phyloP scores from a whole-genome alignment of 2,113 vertebrate species.

The Saiga tatarica region DNA sequence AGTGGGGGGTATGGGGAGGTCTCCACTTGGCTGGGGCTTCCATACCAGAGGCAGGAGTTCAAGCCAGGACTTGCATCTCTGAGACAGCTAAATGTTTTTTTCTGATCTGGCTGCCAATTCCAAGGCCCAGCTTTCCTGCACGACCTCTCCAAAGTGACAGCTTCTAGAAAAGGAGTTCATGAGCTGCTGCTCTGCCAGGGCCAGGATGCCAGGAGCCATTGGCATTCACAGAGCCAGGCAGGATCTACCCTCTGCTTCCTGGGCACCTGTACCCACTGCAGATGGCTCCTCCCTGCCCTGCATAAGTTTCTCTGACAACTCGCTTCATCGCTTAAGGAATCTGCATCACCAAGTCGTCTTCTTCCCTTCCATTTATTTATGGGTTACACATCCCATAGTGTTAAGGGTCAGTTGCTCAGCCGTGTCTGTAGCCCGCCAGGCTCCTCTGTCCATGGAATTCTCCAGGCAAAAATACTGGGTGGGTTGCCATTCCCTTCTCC shows the following conservation, averaged over 20 bases:
- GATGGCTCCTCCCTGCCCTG: background rate
- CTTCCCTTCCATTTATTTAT: background rate
- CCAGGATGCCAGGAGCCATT: background rate
- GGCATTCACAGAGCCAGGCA: background rate
- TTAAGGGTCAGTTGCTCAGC: background rate
- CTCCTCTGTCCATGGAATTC: background rate
- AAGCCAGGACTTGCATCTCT: background rate
- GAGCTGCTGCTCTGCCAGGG: background rate
- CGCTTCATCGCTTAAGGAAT: background rate
- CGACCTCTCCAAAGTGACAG: background rate
- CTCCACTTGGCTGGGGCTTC: background rate
- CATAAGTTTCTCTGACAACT: background rate
- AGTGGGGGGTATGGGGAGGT: background rate
- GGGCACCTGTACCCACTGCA: background rate
- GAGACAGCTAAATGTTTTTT: background rate
- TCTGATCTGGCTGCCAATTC: background rate
- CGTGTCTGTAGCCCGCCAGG: background rate
- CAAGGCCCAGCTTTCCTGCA: background rate
- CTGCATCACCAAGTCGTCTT: background rate
- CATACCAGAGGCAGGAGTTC: rapidly evolving
- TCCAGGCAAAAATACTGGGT: background rate
- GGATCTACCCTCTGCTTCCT: background rate
- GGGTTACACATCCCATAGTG: background rate
- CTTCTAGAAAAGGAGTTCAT: background rate
- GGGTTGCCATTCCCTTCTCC: background rate